Percentiles rank a stretch among this genome's conserved stretches.
Evolutionary conservation across 37 sponge, comb jelly and placozoan species (phyloP).

Genomic region (Cladorhizidae sp.): DNA sequence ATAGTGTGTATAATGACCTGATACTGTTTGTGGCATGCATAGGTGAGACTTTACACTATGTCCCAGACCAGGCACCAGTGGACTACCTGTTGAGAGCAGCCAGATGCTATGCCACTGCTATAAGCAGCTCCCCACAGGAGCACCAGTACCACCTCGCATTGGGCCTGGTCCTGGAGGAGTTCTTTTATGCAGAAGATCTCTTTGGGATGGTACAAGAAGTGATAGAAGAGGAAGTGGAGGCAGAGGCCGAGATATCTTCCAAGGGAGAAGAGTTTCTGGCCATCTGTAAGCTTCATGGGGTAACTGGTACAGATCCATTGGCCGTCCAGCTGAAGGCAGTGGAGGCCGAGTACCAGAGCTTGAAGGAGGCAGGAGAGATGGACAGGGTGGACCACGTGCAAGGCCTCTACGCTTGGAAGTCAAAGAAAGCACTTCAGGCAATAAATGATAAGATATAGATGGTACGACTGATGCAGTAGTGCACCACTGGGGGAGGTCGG

Average conservation of each 20-base stretch:
- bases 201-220: constrained; percentile 72
- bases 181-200: constrained; percentile 80
- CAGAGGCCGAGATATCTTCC: constrained; percentile 60
- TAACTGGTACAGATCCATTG: constrained; percentile 68
- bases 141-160: constrained; percentile 70
- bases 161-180: constrained; percentile 89
- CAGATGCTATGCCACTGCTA: constrained; percentile 78
- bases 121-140: constrained; percentile 56
- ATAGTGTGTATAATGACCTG: neutral
- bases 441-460: too few relatives aligned
- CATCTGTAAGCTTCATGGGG: constrained; percentile 90
- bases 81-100: constrained; percentile 47
- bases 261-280: constrained; percentile 94
- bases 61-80: constrained; percentile 8
- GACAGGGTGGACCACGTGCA: constrained; percentile 94
- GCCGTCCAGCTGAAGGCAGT: constrained; percentile 93
- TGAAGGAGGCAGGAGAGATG: constrained; percentile 85
- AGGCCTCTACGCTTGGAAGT: constrained; percentile 90
- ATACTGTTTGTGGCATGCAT: neutral
- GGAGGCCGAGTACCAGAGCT: constrained; percentile 87
- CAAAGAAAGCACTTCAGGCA: constrained; percentile 85
- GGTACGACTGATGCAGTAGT: too few relatives aligned
- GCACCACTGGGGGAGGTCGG: too few relatives aligned
- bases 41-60: constrained; percentile 26
- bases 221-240: constrained; percentile 52